A percentile compares a stretch with the other conserved stretches of the same genome.
Conservation (phyloP, 2,113 vertebrate species). For the Girardinichthys multiradiatus region DNA sequence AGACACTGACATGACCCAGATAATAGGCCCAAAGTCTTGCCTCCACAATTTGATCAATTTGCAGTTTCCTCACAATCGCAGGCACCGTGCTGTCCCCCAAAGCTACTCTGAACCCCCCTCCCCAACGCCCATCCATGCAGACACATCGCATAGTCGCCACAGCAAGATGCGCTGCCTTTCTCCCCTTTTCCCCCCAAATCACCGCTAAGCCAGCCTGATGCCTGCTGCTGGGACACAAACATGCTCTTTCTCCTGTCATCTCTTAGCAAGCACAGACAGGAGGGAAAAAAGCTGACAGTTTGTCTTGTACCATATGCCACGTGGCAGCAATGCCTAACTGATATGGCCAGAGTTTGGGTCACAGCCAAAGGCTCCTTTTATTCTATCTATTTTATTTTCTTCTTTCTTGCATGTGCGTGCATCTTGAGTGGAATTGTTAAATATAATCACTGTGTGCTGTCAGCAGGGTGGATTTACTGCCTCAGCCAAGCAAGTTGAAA, state of each 20-base stretch:
- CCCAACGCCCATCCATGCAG: constrained; percentile 55
- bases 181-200: constrained; percentile 79
- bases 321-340: constrained; percentile 81
- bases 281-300: constrained; percentile 80
- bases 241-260: constrained; percentile 75
- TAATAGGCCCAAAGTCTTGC: constrained; percentile 82
- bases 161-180: constrained; percentile 69
- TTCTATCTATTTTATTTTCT: constrained; percentile 56
- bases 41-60: constrained; percentile 85
- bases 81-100: constrained; percentile 75
- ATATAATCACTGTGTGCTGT: constrained; percentile 62
- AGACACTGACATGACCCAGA: constrained; percentile 83
- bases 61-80: constrained; percentile 72
- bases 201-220: constrained; percentile 77
- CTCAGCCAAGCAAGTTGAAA: constrained; percentile 24
- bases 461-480: constrained; percentile 60
- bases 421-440: constrained; percentile 70
- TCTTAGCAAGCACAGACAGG: constrained; percentile 65
- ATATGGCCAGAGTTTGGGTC: constrained; percentile 75
- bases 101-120: constrained; percentile 62
- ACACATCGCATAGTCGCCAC: constrained; percentile 60
- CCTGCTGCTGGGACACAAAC: constrained; percentile 76
- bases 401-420: constrained; percentile 66
- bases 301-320: constrained; percentile 85
- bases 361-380: constrained; percentile 74